phyloP scores from a whole-genome alignment of 1,140 invertebrate species.

The Epicauta chinensis region DNA sequence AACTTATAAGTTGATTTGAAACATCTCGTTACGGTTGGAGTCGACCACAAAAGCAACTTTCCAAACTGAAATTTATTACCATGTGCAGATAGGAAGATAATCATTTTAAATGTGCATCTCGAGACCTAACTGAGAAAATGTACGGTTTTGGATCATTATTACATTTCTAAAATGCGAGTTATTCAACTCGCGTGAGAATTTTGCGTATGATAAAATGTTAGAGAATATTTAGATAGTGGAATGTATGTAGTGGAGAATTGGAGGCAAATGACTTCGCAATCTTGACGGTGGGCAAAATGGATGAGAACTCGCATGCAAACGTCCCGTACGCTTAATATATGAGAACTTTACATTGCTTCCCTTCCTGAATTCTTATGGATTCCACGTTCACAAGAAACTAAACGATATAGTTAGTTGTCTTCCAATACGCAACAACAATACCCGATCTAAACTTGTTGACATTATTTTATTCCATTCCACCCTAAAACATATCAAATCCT shows the following conservation, averaged over 20 bases:
- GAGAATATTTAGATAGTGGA: slow-evolving; percentile 18
- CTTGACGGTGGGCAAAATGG: slow-evolving; percentile 22
- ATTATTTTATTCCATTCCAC: too few relatives aligned
- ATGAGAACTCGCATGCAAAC: slow-evolving; percentile 20
- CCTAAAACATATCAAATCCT: too few relatives aligned
- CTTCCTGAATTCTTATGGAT: slow-evolving; percentile 13
- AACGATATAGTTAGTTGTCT: too few relatives aligned
- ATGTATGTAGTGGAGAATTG: slow-evolving; percentile 25
- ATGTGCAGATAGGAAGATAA: slow-evolving; percentile 21
- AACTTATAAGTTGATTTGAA: slow-evolving; percentile 25
- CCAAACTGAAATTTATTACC: slow-evolving; percentile 26
- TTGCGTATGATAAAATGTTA: slow-evolving; percentile 14
- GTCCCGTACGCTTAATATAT: slow-evolving; percentile 19
- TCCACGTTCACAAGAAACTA: slow-evolving; percentile 18
- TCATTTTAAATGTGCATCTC: slow-evolving; percentile 28
- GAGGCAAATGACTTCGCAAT: slow-evolving; percentile 24
- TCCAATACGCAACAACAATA: too few relatives aligned
- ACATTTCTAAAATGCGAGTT: neutral
- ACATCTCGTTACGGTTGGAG: slow-evolving; percentile 18
- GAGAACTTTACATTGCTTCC: slow-evolving; percentile 16
- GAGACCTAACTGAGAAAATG: slow-evolving; percentile 17
- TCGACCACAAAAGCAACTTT: slow-evolving; percentile 11
- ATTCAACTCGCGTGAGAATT: slow-evolving; percentile 5
- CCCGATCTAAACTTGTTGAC: too few relatives aligned
- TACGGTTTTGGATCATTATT: neutral